Evolutionary conservation across 2,888 invertebrate species (phyloP).

Genomic region (Choreutis nemorana): DNA sequence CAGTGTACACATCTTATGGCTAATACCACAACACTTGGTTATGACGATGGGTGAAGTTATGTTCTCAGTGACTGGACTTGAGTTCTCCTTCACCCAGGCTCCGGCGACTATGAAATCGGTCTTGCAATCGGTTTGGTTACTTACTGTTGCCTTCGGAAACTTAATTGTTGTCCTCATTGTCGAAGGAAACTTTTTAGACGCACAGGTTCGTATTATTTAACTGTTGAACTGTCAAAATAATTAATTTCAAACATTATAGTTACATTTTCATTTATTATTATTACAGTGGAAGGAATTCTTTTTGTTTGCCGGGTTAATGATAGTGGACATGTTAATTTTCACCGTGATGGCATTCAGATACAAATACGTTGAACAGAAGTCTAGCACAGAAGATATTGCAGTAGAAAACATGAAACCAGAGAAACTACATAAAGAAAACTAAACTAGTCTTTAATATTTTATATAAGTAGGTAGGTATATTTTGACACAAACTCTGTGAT

Average conservation of each 20-base stretch:
- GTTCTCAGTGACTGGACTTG: slow-evolving; percentile 94
- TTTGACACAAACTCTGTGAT: no score
- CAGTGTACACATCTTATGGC: slow-evolving; percentile 81
- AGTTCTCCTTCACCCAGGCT: slow-evolving; percentile 96
- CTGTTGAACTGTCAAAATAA: neutral
- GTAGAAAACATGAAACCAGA: slow-evolving; percentile 41
- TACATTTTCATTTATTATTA: slow-evolving; percentile 9
- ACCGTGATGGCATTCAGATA: slow-evolving; percentile 81
- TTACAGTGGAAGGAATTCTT: slow-evolving; percentile 87
- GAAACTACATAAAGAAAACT: slow-evolving; percentile 17
- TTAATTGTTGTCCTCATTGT: slow-evolving; percentile 91
- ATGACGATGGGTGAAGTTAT: slow-evolving; percentile 95
- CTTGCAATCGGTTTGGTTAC: slow-evolving; percentile 88
- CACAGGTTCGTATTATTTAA: slow-evolving; percentile 63
- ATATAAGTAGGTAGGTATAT: no score
- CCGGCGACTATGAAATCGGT: slow-evolving; percentile 95
- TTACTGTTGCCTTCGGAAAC: slow-evolving; percentile 94
- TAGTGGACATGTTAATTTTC: slow-evolving; percentile 83
- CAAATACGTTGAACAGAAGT: slow-evolving; percentile 67
- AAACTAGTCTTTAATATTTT: slow-evolving; percentile 13
- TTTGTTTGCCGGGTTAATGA: slow-evolving; percentile 87
- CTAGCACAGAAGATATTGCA: slow-evolving; percentile 32
- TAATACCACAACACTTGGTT: slow-evolving; percentile 91
- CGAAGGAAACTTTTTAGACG: slow-evolving; percentile 76
- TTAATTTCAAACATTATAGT: neutral